A percentile compares a stretch with the other conserved stretches of the same genome.
Conservation (phyloP, 2,797 vertebrate species). For the Sitta carolinensis region DNA sequence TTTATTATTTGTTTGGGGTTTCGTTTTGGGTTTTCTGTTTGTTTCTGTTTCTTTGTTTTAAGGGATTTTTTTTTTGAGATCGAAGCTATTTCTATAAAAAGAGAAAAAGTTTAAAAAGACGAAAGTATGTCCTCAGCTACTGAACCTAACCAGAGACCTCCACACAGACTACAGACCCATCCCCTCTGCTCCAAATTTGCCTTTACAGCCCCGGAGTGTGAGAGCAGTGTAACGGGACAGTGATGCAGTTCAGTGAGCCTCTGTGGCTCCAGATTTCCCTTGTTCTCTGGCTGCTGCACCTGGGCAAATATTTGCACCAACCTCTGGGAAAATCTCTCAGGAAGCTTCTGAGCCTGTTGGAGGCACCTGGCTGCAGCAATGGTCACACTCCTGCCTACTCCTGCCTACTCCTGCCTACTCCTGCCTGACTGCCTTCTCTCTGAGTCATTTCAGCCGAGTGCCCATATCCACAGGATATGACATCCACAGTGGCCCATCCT, state of each 20-base stretch:
- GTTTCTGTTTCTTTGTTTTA: too few relatives aligned
- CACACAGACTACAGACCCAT: not conserved
- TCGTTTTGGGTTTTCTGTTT: too few relatives aligned
- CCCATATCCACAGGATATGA: not conserved
- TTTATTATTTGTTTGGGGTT: not conserved
- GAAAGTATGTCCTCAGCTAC: not conserved
- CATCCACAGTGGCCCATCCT: not conserved
- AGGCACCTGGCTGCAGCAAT: not conserved
- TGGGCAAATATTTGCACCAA: rapidly evolving
- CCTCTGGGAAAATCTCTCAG: not conserved
- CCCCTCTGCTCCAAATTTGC: not conserved
- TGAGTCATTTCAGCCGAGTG: not conserved
- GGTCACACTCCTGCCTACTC: not conserved
- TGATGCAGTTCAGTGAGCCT: rapidly evolving
- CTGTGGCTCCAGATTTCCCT: not conserved
- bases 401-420: not conserved
- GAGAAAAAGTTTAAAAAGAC: not conserved
- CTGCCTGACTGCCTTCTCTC: not conserved
- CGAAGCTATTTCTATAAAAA: not conserved
- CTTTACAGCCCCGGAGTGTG: not conserved
- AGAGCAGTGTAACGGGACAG: not conserved
- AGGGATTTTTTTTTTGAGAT: not conserved
- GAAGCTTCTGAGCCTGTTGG: not conserved
- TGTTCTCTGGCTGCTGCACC: not conserved
- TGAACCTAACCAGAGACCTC: not conserved